A percentile compares a stretch with the other conserved stretches of the same genome.
Conservation (phyloP, 2,113 vertebrate species). For the Rhea pennata region DNA sequence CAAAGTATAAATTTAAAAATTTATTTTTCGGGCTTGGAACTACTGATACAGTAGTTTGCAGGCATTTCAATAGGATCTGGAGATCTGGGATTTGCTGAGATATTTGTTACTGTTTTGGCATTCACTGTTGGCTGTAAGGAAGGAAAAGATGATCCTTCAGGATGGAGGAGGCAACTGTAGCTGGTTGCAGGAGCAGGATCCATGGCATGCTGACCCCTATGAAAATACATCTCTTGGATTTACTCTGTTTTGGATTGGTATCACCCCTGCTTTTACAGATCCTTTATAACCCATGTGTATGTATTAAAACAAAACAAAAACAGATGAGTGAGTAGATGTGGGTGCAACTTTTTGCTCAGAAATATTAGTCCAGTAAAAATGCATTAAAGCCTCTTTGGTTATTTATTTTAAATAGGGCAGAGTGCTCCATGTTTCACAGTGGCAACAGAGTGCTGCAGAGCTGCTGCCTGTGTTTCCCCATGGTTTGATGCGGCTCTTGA, state of each 20-base stretch:
- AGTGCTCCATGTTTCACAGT: not conserved
- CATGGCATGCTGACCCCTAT: accelerated
- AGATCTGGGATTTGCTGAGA: not conserved
- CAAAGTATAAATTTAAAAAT: not conserved
- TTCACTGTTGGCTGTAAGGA: not conserved
- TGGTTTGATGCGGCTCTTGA: not conserved
- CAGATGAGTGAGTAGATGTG: not conserved
- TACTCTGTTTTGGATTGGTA: not conserved
- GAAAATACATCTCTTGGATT: not conserved
- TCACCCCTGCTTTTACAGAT: not conserved
- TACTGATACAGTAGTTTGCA: not conserved
- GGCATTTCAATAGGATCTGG: not conserved
- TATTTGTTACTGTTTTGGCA: not conserved
- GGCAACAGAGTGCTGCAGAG: conserved; percentile 21
- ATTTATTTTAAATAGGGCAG: not conserved
- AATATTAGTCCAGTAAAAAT: conserved; percentile 40
- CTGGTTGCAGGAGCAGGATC: not conserved
- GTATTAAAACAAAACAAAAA: not conserved
- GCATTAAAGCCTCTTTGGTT: conserved; percentile 17
- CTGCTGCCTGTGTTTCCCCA: conserved; percentile 33
- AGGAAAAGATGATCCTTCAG: not conserved
- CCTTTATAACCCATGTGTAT: not conserved
- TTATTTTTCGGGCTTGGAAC: conserved; percentile 12
- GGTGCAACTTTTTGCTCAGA: not conserved
- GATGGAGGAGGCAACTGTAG: not conserved